Conservation (phyloP, 2,113 vertebrate genomes). For the Bos indicus region DNA sequence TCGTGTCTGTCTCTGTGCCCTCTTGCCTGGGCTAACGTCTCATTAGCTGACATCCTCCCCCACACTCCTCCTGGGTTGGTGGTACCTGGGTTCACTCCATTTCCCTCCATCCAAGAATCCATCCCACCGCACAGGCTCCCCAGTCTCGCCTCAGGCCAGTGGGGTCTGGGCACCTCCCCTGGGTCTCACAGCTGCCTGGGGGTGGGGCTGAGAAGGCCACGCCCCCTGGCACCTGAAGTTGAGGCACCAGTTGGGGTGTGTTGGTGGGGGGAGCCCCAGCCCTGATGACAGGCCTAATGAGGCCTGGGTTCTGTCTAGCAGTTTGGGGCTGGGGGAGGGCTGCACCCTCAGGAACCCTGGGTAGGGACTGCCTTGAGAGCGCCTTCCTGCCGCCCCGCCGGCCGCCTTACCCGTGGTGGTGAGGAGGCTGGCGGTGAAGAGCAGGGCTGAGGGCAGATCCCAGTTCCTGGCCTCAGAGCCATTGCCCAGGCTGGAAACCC, state of each 20-base stretch:
- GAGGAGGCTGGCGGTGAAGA: slow-evolving; percentile 82
- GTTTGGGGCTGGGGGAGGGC: background rate
- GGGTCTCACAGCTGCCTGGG: background rate
- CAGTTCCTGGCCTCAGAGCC: slow-evolving; percentile 63
- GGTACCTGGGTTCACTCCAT: background rate
- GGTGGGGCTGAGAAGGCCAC: slow-evolving; percentile 20
- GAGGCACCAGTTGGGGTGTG: slow-evolving; percentile 66
- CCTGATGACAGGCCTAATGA: slow-evolving; percentile 10
- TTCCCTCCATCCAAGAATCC: background rate
- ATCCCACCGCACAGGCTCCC: background rate
- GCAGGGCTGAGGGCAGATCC: slow-evolving; percentile 83
- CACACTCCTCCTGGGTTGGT: background rate
- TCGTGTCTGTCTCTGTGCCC: background rate
- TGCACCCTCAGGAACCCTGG: background rate
- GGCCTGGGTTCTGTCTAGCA: background rate
- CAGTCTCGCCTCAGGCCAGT: background rate
- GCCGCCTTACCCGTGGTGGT: slow-evolving; percentile 82
- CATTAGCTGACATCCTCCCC: background rate
- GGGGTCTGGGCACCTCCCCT: background rate
- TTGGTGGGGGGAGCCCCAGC: background rate
- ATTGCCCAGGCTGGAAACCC: slow-evolving; percentile 72
- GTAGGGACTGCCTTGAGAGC: background rate
- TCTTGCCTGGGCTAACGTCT: background rate
- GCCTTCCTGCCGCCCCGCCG: background rate
- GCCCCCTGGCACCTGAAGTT: slow-evolving; percentile 62